Conservation (phyloP, 1,140 invertebrate genomes). For the Nylanderia fulva region DNA sequence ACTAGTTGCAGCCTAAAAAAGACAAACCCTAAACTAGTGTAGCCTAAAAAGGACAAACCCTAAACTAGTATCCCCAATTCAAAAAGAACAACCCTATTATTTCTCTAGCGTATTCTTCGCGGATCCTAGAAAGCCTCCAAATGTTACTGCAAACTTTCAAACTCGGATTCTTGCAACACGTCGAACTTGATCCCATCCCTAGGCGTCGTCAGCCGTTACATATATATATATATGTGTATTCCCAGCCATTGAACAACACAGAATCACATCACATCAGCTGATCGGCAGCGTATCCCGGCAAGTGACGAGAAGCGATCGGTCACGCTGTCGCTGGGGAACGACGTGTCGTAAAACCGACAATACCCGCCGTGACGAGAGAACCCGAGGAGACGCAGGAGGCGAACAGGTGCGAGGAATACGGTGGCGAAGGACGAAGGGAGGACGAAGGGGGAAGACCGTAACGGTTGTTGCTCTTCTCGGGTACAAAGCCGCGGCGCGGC, state of each 20-base stretch:
- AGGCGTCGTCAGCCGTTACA: neutral
- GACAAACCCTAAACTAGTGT: no score
- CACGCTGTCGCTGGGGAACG: slow-evolving; percentile 18
- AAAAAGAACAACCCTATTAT: no score
- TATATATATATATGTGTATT: neutral
- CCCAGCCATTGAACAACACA: neutral
- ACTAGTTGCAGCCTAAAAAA: no score
- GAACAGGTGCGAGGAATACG: slow-evolving; percentile 67
- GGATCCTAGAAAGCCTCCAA: no score
- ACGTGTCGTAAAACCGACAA: slow-evolving; percentile 46
- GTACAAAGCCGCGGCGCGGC: neutral
- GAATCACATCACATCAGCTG: no score
- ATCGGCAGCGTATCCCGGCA: neutral
- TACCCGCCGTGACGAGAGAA: neutral
- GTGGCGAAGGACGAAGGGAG: neutral
- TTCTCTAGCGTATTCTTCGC: no score
- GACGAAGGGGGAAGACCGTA: slow-evolving; percentile 8
- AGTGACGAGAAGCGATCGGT: slow-evolving; percentile 34
- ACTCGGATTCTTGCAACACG: no score
- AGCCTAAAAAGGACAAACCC: no score
- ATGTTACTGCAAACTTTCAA: no score
- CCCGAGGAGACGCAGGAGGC: neutral
- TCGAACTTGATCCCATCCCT: no score
- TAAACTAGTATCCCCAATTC: no score
- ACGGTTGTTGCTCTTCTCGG: slow-evolving; percentile 61